Conservation (phyloP, 2,113 vertebrate species). For the Caracal caracal region DNA sequence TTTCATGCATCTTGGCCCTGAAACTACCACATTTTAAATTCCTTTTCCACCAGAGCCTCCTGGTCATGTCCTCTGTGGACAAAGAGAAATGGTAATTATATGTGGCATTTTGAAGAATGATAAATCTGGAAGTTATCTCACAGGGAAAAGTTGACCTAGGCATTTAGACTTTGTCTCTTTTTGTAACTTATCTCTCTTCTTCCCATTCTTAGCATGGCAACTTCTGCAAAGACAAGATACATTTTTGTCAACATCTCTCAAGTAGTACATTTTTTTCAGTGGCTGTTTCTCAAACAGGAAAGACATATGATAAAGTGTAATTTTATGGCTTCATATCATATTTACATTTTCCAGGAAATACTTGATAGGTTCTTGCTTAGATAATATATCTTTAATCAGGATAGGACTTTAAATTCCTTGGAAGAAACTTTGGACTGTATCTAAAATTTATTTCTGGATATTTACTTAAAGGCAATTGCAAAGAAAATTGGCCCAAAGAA, state of each 20-base stretch:
- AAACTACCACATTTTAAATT: background rate
- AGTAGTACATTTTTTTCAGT: background rate
- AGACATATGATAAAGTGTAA: fast-evolving
- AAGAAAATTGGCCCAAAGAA: background rate
- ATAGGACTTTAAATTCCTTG: background rate
- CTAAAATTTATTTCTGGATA: background rate
- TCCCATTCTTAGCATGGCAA: background rate
- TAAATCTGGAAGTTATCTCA: background rate
- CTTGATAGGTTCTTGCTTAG: background rate
- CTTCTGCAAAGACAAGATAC: background rate
- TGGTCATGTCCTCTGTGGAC: background rate
- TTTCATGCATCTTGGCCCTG: conserved; percentile 77
- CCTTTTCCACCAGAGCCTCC: conserved; percentile 40
- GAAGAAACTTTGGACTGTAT: background rate
- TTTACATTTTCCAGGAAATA: background rate
- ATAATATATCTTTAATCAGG: background rate
- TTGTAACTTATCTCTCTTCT: background rate
- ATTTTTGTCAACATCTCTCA: background rate
- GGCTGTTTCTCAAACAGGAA: background rate
- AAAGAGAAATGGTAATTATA: conserved; percentile 42
- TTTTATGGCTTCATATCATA: background rate
- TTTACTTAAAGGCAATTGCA: background rate
- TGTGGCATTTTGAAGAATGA: background rate
- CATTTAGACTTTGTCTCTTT: background rate
- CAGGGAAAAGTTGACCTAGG: background rate